Conservation (phyloP, 2,113 vertebrate species). For the Antennarius striatus region DNA sequence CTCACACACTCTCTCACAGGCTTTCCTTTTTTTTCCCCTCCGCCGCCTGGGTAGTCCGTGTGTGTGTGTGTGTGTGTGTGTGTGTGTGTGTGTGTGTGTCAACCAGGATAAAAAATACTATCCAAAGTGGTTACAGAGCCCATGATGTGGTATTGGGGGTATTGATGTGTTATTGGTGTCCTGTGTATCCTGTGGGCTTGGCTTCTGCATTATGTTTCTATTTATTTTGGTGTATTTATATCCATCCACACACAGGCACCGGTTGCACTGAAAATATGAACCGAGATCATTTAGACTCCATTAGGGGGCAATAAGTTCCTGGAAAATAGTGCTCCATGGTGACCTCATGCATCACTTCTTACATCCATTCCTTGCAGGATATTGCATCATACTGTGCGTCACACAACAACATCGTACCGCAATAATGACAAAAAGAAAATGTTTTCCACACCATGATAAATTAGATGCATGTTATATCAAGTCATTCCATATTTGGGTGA, state of each 20-base stretch:
- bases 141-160: slow-evolving; percentile 49
- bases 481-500: no score
- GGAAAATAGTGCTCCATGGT: slow-evolving; percentile 15
- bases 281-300: slow-evolving; percentile 4
- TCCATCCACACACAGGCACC: background rate
- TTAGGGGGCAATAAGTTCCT: slow-evolving; percentile 12
- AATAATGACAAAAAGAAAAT: background rate
- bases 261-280: slow-evolving; percentile 17
- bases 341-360: background rate
- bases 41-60: slow-evolving; percentile 3
- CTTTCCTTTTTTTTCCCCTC: slow-evolving; percentile 49
- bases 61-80: slow-evolving; percentile 34
- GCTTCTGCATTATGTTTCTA: slow-evolving; percentile 57
- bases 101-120: slow-evolving; percentile 44
- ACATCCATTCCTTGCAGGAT: no score
- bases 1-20: slow-evolving; percentile 51
- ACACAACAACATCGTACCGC: background rate
- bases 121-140: slow-evolving; percentile 65
- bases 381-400: no score
- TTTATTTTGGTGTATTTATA: slow-evolving; percentile 52
- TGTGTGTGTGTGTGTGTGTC: slow-evolving; percentile 35
- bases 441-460: no score
- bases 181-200: slow-evolving; percentile 50
- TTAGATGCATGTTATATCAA: no score
- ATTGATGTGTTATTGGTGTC: slow-evolving; percentile 65